Evolutionary conservation across 2,888 invertebrate genomes (phyloP).

Genomic region (Lasioglossum figueresi): DNA sequence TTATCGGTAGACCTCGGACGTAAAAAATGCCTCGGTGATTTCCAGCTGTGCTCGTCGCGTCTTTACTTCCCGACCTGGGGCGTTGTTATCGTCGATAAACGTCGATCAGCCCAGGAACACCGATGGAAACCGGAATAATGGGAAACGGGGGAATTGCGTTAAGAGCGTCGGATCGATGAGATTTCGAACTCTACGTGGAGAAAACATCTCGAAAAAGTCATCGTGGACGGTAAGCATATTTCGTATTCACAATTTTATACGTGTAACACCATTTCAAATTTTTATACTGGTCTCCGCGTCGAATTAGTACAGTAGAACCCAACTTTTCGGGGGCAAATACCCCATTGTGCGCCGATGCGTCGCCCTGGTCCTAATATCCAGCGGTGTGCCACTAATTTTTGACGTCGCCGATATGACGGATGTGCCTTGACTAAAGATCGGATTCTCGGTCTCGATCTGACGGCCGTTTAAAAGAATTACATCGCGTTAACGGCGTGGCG

Average conservation of each 20-base stretch:
- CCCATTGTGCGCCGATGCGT: not conserved
- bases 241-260: too few species aligned
- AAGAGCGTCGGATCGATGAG: not conserved
- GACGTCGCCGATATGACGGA: constrained; percentile 73
- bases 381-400: constrained; percentile 27
- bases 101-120: constrained; percentile 31
- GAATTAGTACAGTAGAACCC: too few species aligned
- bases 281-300: too few species aligned
- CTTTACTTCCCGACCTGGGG: constrained; percentile 18
- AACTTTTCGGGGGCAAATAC: too few species aligned
- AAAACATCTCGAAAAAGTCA: too few species aligned
- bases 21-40: constrained; percentile 32
- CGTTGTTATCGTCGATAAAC: constrained; percentile 57
- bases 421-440: constrained; percentile 72
- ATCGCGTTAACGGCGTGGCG: constrained; percentile 61
- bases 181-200: not conserved
- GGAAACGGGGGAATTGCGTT: not conserved
- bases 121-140: constrained; percentile 30
- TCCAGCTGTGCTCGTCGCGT: constrained; percentile 50
- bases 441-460: constrained; percentile 55
- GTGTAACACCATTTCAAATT: too few species aligned
- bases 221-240: too few species aligned
- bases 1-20: constrained; percentile 34
- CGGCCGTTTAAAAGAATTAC: constrained; percentile 70
- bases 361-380: constrained; percentile 20